Conservation (phyloP, 2,113 vertebrate species). For the Macquaria australasica region DNA sequence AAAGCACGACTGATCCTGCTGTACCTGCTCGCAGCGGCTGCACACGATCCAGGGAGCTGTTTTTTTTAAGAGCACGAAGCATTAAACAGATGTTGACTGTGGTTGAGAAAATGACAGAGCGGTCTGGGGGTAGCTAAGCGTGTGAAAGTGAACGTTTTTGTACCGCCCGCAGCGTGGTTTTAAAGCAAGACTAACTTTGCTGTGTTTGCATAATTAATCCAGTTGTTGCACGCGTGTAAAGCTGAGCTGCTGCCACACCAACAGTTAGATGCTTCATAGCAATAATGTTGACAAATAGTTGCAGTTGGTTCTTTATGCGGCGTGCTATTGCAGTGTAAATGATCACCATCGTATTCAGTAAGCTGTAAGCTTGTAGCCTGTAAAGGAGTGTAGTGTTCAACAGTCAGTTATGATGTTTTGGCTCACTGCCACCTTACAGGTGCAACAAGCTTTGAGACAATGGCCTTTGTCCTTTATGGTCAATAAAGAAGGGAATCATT, state of each 20-base stretch:
- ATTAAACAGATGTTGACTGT: conserved; percentile 30
- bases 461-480: neutral
- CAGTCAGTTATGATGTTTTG: neutral
- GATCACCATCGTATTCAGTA: neutral
- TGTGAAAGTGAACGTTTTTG: neutral
- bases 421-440: conserved; percentile 24
- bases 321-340: conserved; percentile 14
- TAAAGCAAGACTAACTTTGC: conserved; percentile 7
- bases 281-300: conserved; percentile 12
- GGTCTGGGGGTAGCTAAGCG: neutral
- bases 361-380: neutral
- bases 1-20: conserved; percentile 39
- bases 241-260: neutral
- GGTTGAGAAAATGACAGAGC: neutral
- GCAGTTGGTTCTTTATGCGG: neutral
- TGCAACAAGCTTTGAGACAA: conserved; percentile 3
- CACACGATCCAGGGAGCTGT: conserved; percentile 26
- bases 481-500: neutral
- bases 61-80: conserved; percentile 6
- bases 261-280: neutral
- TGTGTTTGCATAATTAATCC: conserved; percentile 33
- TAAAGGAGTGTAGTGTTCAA: neutral
- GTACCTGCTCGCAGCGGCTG: conserved; percentile 20
- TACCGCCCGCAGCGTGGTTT: neutral
- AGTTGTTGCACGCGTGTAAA: conserved; percentile 43